Percentiles rank a stretch among this genome's conserved stretches.
Evolutionary conservation across 2,797 vertebrate species (phyloP).

Genomic region (Macroramphosus scolopax): DNA sequence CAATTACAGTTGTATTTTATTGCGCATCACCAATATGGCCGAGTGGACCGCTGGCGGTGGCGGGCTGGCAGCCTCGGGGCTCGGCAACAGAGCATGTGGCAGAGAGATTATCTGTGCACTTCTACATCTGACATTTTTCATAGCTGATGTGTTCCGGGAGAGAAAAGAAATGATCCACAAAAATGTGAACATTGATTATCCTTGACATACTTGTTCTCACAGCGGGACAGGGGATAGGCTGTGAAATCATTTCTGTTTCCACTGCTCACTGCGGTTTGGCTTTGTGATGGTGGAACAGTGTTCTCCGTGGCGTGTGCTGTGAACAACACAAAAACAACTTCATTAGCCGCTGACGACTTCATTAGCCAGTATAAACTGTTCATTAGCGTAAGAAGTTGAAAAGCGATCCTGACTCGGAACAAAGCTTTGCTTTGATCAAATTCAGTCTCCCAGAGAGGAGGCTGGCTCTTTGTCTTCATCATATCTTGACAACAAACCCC

Average conservation of each 20-base stretch:
- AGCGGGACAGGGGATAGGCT: conserved; percentile 16
- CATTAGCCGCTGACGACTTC: conserved; percentile 53
- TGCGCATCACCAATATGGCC: conserved; percentile 63
- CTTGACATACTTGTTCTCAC: conserved; percentile 29
- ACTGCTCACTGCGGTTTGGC: conserved; percentile 4
- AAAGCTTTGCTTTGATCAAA: conserved; percentile 72
- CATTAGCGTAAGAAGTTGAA: conserved; percentile 65
- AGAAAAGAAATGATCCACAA: conserved; percentile 47
- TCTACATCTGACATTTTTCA: conserved; percentile 26
- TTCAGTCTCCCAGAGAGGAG: conserved; percentile 52
- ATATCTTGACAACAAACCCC: conserved; percentile 67
- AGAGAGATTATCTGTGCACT: conserved; percentile 15
- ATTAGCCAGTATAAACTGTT: conserved; percentile 61
- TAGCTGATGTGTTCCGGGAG: no score
- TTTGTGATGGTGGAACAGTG: conserved; percentile 20
- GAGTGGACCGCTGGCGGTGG: conserved; percentile 36
- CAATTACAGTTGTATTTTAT: conserved; percentile 66
- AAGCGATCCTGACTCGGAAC: conserved; percentile 65
- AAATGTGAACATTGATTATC: conserved; percentile 50
- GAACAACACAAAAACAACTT: conserved; percentile 58
- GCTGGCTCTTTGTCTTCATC: conserved; percentile 62
- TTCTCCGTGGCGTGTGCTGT: conserved; percentile 46
- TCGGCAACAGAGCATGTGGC: conserved; percentile 13
- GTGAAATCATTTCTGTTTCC: conserved; percentile 32
- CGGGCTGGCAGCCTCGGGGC: conserved; percentile 9